Evolutionary conservation across 2,888 invertebrate genomes (phyloP).

Genomic region (Drosophila antonietae): DNA sequence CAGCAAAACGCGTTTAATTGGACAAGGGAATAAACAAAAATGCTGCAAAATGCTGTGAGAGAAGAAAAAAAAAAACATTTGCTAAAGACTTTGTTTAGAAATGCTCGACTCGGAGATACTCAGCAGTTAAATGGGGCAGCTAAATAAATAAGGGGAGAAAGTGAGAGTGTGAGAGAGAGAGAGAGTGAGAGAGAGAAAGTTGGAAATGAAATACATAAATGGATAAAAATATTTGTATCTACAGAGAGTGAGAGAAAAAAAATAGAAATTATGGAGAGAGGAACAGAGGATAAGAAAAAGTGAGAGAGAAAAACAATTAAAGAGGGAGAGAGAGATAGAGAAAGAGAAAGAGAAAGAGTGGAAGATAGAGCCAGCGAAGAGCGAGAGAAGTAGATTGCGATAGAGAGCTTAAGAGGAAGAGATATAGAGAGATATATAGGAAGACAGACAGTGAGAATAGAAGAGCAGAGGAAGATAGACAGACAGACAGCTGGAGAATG

Average conservation of each 20-base stretch:
- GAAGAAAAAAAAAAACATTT: not conserved
- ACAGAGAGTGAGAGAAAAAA: too few relatives aligned
- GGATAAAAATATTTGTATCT: too few relatives aligned
- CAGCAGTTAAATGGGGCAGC: not conserved
- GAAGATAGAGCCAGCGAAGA: too few relatives aligned
- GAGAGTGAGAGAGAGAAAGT: not conserved
- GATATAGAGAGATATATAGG: too few relatives aligned
- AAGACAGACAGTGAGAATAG: not conserved
- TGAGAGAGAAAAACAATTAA: not conserved
- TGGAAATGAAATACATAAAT: too few relatives aligned
- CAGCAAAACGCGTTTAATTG: constrained; percentile 74
- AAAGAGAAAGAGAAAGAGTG: not conserved
- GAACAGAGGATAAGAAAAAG: too few relatives aligned
- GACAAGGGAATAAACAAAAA: constrained; percentile 70
- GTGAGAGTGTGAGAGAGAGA: not conserved
- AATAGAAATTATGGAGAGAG: not conserved
- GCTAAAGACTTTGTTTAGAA: not conserved
- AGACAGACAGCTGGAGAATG: not conserved
- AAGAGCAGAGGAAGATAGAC: not conserved
- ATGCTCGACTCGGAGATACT: not conserved
- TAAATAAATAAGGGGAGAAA: not conserved
- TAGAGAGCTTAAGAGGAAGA: not conserved
- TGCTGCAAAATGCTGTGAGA: constrained; percentile 1
- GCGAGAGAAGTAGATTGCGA: not conserved
- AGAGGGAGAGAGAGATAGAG: not conserved